These are phyloP conservation scores for Danio kyathit DNA, from an alignment of 2,797 vertebrate species.

Conservation along the genomic window DNA sequence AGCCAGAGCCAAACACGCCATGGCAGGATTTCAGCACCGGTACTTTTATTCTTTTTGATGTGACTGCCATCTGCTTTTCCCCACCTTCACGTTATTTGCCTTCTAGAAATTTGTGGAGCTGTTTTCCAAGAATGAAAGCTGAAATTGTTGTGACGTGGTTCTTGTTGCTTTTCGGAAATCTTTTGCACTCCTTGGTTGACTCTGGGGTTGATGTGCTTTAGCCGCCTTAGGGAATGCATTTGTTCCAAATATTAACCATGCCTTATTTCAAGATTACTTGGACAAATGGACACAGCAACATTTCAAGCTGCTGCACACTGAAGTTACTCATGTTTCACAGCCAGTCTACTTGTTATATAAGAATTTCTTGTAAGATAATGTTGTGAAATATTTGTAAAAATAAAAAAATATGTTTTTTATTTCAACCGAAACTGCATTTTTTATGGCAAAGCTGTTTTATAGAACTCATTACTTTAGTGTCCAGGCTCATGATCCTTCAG, in stretches of 20 bases:
- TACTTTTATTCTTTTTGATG: constrained; percentile 53
- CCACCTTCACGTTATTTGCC: constrained; percentile 18
- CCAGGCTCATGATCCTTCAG: too few species aligned
- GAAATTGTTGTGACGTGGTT: neutral
- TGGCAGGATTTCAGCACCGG: constrained; percentile 47
- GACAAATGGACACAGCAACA: neutral
- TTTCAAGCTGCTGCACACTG: neutral
- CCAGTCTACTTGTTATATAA: neutral
- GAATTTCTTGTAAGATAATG: too few species aligned
- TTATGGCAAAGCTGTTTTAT: too few species aligned
- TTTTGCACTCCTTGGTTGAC: neutral
- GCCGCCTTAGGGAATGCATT: constrained; percentile 2
- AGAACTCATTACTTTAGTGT: too few species aligned
- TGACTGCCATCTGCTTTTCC: constrained; percentile 45
- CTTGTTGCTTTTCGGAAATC: neutral
- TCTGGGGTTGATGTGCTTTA: neutral
- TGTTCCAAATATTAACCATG: constrained; percentile 27
- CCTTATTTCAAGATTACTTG: neutral
- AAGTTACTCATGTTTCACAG: neutral
- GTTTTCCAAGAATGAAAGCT: constrained; percentile 19
- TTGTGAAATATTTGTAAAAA: too few species aligned
- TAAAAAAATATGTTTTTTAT: too few species aligned
- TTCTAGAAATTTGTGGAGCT: constrained; percentile 20
- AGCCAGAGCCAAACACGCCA: constrained; percentile 54
- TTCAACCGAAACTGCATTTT: too few species aligned